Percentiles rank a stretch among this genome's conserved stretches.
phyloP scores from a whole-genome alignment of 2,113 vertebrate species.

The Puma concolor region DNA sequence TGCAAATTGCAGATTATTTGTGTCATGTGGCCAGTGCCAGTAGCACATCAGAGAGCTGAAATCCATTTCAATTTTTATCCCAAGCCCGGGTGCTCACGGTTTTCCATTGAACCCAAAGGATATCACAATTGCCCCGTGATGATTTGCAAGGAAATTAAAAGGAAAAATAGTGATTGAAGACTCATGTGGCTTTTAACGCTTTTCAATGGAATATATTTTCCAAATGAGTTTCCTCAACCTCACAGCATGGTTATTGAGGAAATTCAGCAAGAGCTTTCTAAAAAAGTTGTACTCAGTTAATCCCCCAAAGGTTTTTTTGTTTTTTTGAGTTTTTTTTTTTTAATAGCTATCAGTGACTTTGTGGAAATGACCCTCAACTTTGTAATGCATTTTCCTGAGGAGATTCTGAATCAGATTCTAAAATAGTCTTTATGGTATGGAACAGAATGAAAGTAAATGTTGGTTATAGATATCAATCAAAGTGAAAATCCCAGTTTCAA shows the following conservation, averaged over 20 bases:
- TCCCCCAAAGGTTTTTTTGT: not conserved
- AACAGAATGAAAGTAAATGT: not conserved
- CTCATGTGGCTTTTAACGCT: not conserved
- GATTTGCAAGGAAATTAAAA: constrained; percentile 63
- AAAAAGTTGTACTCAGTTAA: not conserved
- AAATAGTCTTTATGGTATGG: not conserved
- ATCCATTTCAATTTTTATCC: constrained; percentile 36
- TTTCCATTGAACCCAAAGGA: constrained; percentile 28
- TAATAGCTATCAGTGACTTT: not conserved
- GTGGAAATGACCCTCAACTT: not conserved
- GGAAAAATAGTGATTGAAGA: constrained; percentile 19
- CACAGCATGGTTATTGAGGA: not conserved
- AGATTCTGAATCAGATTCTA: not conserved
- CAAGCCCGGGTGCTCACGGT: not conserved
- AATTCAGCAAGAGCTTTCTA: constrained; percentile 10
- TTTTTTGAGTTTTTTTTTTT: not conserved
- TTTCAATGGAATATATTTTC: constrained; percentile 27
- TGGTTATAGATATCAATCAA: not conserved
- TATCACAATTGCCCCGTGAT: not conserved
- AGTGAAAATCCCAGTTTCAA: not conserved
- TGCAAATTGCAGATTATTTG: constrained; percentile 58
- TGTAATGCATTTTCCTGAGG: not conserved
- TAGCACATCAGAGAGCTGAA: constrained; percentile 3
- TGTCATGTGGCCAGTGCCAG: not conserved
- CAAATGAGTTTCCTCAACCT: constrained; percentile 22